These are phyloP conservation scores for Heliconius charithonia DNA, from an alignment of 2,888 invertebrate species.

Conservation along the genomic window DNA sequence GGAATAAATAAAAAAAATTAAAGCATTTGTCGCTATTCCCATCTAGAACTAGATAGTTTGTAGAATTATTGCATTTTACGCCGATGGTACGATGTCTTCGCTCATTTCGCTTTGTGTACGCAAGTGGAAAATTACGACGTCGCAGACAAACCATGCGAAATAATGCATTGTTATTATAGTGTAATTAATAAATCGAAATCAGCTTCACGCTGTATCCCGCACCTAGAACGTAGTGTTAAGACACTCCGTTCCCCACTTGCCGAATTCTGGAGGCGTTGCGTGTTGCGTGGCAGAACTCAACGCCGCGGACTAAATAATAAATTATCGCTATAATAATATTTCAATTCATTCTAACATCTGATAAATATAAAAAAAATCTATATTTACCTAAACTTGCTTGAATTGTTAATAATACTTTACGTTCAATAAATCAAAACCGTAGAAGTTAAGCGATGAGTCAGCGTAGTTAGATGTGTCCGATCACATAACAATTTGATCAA, in stretches of 20 bases:
- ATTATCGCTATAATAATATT: too few species aligned
- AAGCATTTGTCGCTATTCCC: not conserved
- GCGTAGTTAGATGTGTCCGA: not conserved
- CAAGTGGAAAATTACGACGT: slow-evolving; percentile 1
- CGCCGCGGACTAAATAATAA: too few species aligned
- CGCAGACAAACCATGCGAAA: not conserved
- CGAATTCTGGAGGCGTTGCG: too few species aligned
- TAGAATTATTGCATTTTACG: not conserved
- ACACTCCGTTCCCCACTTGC: too few species aligned
- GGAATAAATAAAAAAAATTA: too few species aligned
- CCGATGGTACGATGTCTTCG: not conserved
- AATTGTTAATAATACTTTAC: not conserved
- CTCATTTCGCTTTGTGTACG: not conserved
- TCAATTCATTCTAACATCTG: not conserved
- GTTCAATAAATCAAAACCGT: too few species aligned
- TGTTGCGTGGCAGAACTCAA: too few species aligned
- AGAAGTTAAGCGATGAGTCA: not conserved
- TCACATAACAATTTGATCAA: not conserved
- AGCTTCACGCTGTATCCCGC: too few species aligned
- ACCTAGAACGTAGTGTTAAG: too few species aligned
- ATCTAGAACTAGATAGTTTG: not conserved
- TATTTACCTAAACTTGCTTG: not conserved
- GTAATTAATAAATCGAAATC: too few species aligned
- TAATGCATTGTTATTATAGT: not conserved
- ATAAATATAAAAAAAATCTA: not conserved